Evolutionary conservation across 2,113 vertebrate species (phyloP).

Genomic region (Sitta europaea): DNA sequence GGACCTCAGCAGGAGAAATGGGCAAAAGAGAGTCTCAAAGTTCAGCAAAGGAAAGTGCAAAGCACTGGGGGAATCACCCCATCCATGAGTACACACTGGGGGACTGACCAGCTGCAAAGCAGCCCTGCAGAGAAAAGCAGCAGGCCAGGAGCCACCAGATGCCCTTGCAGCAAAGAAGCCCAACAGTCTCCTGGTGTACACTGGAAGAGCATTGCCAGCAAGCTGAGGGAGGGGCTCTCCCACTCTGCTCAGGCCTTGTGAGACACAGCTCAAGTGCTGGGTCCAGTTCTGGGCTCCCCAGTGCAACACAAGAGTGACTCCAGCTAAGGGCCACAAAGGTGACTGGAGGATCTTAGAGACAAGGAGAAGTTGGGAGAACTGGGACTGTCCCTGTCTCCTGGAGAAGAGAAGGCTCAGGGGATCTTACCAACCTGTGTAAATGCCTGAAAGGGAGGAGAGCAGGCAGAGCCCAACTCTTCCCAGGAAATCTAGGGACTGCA

Average conservation of each 20-base stretch:
- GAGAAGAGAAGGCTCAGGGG: neutral
- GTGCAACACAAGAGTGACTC: neutral
- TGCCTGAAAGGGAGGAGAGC: neutral
- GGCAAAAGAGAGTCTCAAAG: neutral
- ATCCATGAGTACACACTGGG: neutral
- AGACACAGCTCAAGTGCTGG: neutral
- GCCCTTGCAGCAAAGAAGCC: neutral
- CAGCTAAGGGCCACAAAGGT: neutral
- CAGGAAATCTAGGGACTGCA: neutral
- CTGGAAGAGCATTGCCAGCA: neutral
- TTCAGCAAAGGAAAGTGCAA: neutral
- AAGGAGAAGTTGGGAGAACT: neutral
- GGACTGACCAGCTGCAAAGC: neutral
- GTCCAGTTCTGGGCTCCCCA: neutral
- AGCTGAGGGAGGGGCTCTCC: neutral
- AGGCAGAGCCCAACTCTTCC: neutral
- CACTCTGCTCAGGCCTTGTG: neutral
- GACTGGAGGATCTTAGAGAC: neutral
- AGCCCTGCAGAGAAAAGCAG: neutral
- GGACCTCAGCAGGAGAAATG: neutral
- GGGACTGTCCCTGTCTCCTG: neutral
- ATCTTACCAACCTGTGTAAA: neutral
- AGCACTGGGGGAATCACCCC: neutral
- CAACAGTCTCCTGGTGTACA: neutral
- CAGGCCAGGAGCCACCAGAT: fast-evolving